Conservation (phyloP, 1,140 invertebrate genomes). For the Riptortus pedestris region DNA sequence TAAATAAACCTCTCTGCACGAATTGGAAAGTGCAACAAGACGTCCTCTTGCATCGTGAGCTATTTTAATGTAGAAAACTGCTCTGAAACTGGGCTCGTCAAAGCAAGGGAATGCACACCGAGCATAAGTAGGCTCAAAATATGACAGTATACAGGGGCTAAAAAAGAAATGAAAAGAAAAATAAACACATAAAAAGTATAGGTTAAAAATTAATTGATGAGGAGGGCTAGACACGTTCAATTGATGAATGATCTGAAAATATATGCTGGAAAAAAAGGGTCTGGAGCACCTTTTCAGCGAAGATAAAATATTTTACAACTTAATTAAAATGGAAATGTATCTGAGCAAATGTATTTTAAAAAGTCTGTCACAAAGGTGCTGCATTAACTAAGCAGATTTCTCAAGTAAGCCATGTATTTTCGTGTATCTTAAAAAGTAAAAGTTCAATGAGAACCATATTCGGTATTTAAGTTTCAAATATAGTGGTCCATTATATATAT, state of each 20-base stretch:
- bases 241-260: not conserved
- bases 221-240: not conserved
- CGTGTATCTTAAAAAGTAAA: no score
- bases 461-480: no score
- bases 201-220: not conserved
- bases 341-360: not conserved
- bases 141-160: slow-evolving; percentile 36
- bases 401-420: no score
- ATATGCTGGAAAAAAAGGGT: not conserved
- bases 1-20: not conserved
- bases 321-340: not conserved
- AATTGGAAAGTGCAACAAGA: slow-evolving; percentile 29
- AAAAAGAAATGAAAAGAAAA: not conserved
- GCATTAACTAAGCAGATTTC: no score
- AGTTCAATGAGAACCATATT: no score
- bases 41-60: slow-evolving; percentile 38
- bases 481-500: no score
- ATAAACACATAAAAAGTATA: not conserved
- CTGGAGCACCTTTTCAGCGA: not conserved
- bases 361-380: not conserved
- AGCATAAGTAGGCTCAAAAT: slow-evolving; percentile 50
- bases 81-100: slow-evolving; percentile 53
- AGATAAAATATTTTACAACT: not conserved
- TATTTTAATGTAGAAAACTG: slow-evolving; percentile 38
- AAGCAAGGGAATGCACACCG: slow-evolving; percentile 54